These are phyloP conservation scores for Drosophila pseudoobscura DNA, from an alignment of 1,140 invertebrate species.

Conservation along the genomic window DNA sequence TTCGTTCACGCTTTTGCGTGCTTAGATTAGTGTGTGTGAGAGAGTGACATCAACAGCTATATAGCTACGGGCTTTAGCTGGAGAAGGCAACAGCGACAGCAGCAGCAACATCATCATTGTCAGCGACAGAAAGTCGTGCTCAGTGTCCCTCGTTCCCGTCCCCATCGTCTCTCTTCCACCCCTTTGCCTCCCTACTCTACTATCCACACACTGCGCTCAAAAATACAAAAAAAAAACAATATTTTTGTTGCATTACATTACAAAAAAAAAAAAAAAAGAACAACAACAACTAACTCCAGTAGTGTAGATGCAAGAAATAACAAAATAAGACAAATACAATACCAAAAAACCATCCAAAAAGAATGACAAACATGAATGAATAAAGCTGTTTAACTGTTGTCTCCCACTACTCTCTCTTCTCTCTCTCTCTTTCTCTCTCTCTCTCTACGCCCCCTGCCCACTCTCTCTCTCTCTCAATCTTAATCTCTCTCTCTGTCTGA, in stretches of 20 bases:
- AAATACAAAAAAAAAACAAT: slow-evolving; percentile 12
- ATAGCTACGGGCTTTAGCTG: neutral
- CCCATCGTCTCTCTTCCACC: slow-evolving; percentile 13
- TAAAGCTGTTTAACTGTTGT: slow-evolving; percentile 79
- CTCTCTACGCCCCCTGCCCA: slow-evolving; percentile 41
- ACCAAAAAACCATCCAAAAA: slow-evolving; percentile 31
- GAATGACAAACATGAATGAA: slow-evolving; percentile 45
- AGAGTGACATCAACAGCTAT: slow-evolving; percentile 28
- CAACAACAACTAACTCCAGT: slow-evolving; percentile 69
- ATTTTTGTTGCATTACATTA: slow-evolving; percentile 55
- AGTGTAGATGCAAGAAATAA: slow-evolving; percentile 73
- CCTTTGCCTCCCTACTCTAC: slow-evolving; percentile 17
- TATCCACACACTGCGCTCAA: slow-evolving; percentile 46
- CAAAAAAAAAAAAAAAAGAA: slow-evolving; percentile 23
- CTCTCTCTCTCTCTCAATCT: slow-evolving; percentile 47
- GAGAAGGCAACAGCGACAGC: slow-evolving; percentile 46
- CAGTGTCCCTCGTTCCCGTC: slow-evolving; percentile 19
- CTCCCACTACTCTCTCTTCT: slow-evolving; percentile 77
- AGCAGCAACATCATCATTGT: slow-evolving; percentile 82
- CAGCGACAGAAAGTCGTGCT: slow-evolving; percentile 63
- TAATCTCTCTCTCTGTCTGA: slow-evolving; percentile 60
- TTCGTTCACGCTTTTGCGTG: neutral
- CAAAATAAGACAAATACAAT: slow-evolving; percentile 45
- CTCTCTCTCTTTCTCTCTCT: slow-evolving; percentile 49
- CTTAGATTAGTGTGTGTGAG: slow-evolving; percentile 38